Evolutionary conservation across 2,113 vertebrate genomes (phyloP), one percentile per base, ranked within the genome.

Genomic region (Heloderma charlesbogerti): DNA sequence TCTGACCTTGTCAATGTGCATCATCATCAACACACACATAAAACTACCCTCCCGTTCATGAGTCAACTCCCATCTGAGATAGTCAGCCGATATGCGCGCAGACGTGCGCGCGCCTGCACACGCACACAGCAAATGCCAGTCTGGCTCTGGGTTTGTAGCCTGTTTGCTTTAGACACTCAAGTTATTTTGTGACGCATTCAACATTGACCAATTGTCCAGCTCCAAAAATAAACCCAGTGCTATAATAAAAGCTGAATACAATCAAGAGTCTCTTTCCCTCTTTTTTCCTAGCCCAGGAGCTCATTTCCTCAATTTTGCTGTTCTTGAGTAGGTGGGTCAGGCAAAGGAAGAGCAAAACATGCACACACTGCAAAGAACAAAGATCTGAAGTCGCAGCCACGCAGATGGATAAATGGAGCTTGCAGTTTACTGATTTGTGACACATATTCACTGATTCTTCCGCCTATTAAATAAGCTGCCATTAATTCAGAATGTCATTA

Each of bases 1-100:
- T 93, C 82, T 93, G 89, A 82, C 90, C 89, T 91, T 91, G 71
- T 89, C 85, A 86, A n/a, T 1, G 51, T 2, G 7, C 15, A 63
- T 91, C 45, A 88, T 54, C 27, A n/a, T 75, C 84, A 92, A 29
- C 31, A 31, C 91, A 91, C 79, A n/a, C 66, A 91, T 71, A 74
- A 90, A 88, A 37, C 51, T 51, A 63, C 37, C 67, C 81, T 88
- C 69, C 77, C 54, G 86, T 83, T 91, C 72, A 79, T 7, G 18
- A 40, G 84, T 94, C 83, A 87, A 88, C 0, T 69, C 86, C 57
- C 79, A 5, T n/a, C 90, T 93, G 54, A 81, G 92, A 92, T 34
- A 78, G 2, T 37, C 51, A 81, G 66, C 22, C 54, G 13, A 81
- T 51, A 80, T 48, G 12, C 12, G n/a, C n/a, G 45, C 86, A 20